phyloP scores from a whole-genome alignment of 37 sponge, comb jelly and placozoan genomes.

The Ianthella basta region DNA sequence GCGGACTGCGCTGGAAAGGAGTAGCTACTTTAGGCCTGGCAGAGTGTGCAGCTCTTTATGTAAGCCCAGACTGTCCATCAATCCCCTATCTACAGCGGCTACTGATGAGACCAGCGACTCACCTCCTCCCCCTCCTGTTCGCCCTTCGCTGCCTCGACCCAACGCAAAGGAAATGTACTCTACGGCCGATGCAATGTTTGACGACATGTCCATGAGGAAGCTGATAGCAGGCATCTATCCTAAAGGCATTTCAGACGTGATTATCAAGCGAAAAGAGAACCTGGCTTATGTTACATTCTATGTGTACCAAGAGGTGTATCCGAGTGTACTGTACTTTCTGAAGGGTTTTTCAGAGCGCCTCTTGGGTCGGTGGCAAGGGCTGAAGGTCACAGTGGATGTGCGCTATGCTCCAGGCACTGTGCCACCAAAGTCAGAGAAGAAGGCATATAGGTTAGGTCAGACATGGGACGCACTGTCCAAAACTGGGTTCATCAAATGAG shows the following conservation, averaged over 20 bases:
- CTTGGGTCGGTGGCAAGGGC: neutral
- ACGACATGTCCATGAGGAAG: slow-evolving; percentile 24
- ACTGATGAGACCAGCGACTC: too few species aligned
- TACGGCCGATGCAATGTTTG: slow-evolving; percentile 16
- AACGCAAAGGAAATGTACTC: slow-evolving; percentile 5
- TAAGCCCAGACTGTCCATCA: too few species aligned
- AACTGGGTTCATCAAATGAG: too few species aligned
- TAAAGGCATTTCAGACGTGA: slow-evolving; percentile 11
- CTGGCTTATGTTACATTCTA: neutral
- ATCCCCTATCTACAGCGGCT: too few species aligned
- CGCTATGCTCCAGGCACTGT: slow-evolving; percentile 17
- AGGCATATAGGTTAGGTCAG: slow-evolving; percentile 18
- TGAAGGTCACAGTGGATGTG: slow-evolving; percentile 28
- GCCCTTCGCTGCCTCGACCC: too few species aligned
- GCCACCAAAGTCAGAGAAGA: neutral
- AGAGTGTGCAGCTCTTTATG: too few species aligned
- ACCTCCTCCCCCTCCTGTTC: too few species aligned
- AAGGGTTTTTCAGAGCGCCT: slow-evolving; percentile 24
- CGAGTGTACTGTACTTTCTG: slow-evolving; percentile 16
- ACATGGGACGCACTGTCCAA: neutral
- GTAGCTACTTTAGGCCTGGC: too few species aligned
- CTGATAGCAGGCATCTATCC: slow-evolving; percentile 29
- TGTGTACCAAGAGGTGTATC: slow-evolving; percentile 13
- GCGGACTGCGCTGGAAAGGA: too few species aligned
- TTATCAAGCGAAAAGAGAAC: slow-evolving; percentile 29